These are phyloP conservation scores for Trichacis sp. DNA, from an alignment of 2,888 invertebrate species.

Conservation along the genomic window DNA sequence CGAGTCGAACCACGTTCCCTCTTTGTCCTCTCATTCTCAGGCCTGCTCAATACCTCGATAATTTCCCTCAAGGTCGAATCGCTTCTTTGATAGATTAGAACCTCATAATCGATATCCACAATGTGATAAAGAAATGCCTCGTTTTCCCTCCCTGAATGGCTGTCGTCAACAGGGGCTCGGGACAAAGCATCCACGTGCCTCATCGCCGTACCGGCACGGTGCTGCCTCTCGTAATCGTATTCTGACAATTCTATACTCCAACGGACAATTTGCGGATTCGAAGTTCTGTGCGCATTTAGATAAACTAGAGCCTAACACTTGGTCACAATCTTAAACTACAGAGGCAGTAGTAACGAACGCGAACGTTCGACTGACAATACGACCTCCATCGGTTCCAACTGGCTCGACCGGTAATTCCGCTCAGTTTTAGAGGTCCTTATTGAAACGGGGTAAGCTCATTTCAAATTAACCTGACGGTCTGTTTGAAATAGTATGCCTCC, in stretches of 20 bases:
- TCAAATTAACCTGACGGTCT: conserved; percentile 15
- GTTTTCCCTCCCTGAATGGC: background rate
- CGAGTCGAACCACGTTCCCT: too few relatives aligned
- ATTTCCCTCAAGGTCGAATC: too few relatives aligned
- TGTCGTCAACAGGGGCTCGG: background rate
- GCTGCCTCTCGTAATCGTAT: conserved; percentile 16
- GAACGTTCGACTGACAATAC: conserved; percentile 31
- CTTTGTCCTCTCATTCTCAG: too few relatives aligned
- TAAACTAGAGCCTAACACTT: conserved; percentile 45
- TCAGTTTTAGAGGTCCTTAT: conserved; percentile 44
- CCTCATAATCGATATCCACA: background rate
- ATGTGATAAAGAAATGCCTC: background rate
- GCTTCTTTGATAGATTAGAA: background rate
- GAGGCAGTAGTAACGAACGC: conserved; percentile 30
- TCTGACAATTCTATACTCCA: conserved; percentile 22
- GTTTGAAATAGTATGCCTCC: conserved; percentile 37
- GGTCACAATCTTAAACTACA: conserved; percentile 41
- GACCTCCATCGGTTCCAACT: conserved; percentile 51
- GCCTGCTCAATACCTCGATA: too few relatives aligned
- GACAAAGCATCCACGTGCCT: background rate
- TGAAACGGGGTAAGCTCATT: conserved; percentile 34
- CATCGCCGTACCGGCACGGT: conserved; percentile 13
- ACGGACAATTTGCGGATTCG: conserved; percentile 40
- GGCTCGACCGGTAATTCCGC: conserved; percentile 42
- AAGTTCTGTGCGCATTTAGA: conserved; percentile 37